Conservation (phyloP, 1,140 invertebrate species). For the Heliconius hermathena region DNA sequence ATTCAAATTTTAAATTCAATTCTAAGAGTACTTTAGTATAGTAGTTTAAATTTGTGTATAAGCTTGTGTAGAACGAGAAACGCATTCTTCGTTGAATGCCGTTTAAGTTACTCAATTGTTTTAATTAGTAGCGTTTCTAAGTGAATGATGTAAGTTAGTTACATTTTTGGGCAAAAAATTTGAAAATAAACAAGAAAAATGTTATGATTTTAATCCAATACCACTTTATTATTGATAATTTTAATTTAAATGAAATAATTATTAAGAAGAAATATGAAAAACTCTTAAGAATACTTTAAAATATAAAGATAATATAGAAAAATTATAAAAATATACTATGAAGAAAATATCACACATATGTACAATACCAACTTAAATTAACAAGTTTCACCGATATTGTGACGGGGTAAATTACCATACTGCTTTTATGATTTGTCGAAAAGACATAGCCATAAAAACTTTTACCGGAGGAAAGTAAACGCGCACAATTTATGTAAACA, state of each 20-base stretch:
- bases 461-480: conserved; percentile 46
- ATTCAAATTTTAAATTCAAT: not conserved
- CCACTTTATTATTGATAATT: too few relatives aligned
- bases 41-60: not conserved
- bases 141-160: not conserved
- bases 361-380: not conserved
- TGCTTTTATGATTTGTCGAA: conserved; percentile 6
- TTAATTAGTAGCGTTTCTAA: not conserved
- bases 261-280: not conserved
- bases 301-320: not conserved
- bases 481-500: conserved; percentile 43
- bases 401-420: not conserved
- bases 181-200: too few relatives aligned
- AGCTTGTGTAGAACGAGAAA: not conserved
- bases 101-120: not conserved
- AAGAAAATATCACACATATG: conserved; percentile 1
- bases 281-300: not conserved
- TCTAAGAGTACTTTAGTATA: not conserved
- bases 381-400: conserved; percentile 3
- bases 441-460: conserved; percentile 11
- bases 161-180: not conserved
- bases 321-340: not conserved
- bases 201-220: not conserved
- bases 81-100: not conserved
- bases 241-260: too few relatives aligned